Percentiles rank a stretch among this genome's conserved stretches.
phyloP scores from a whole-genome alignment of 1,140 invertebrate species.

The Thalassaphorura encarpata region DNA sequence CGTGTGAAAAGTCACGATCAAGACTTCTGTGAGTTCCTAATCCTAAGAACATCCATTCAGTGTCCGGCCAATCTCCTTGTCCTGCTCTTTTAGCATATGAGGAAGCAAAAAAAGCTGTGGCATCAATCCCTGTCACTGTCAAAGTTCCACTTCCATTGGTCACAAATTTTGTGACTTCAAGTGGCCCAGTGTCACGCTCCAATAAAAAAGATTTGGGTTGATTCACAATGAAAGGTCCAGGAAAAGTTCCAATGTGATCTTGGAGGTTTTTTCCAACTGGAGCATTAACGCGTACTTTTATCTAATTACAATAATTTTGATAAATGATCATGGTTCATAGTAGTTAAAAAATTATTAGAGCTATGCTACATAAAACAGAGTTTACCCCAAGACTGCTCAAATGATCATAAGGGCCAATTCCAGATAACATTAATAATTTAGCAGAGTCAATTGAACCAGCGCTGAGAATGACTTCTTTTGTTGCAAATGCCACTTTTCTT shows the following conservation, averaged over 20 bases:
- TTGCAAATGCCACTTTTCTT: slow-evolving; percentile 22
- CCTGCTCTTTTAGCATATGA: slow-evolving; percentile 21
- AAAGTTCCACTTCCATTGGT: slow-evolving; percentile 26
- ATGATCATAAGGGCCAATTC: slow-evolving; percentile 27
- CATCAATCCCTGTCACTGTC: slow-evolving; percentile 26
- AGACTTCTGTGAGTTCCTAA: slow-evolving; percentile 13
- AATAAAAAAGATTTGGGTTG: slow-evolving; percentile 23
- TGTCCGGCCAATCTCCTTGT: slow-evolving; percentile 28
- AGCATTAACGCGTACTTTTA: slow-evolving; percentile 21
- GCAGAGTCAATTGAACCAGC: slow-evolving; percentile 28
- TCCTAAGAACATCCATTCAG: slow-evolving; percentile 32
- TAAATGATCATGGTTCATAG: neutral
- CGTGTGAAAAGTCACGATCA: slow-evolving; percentile 18
- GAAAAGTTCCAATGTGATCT: slow-evolving; percentile 33
- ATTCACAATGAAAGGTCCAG: slow-evolving; percentile 29
- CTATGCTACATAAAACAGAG: neutral
- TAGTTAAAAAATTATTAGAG: neutral
- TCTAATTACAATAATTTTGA: slow-evolving; percentile 9
- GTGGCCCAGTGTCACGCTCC: slow-evolving; percentile 21
- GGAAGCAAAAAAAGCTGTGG: slow-evolving; percentile 30
- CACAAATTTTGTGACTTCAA: slow-evolving; percentile 18
- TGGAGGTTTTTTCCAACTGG: slow-evolving; percentile 32
- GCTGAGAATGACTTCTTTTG: slow-evolving; percentile 31
- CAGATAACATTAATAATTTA: slow-evolving; percentile 27
- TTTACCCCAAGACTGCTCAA: slow-evolving; percentile 22